Evolutionary conservation across 1,140 invertebrate species (phyloP), one percentile per base, ranked within the genome.

Genomic region (Bombyx mandarina): DNA sequence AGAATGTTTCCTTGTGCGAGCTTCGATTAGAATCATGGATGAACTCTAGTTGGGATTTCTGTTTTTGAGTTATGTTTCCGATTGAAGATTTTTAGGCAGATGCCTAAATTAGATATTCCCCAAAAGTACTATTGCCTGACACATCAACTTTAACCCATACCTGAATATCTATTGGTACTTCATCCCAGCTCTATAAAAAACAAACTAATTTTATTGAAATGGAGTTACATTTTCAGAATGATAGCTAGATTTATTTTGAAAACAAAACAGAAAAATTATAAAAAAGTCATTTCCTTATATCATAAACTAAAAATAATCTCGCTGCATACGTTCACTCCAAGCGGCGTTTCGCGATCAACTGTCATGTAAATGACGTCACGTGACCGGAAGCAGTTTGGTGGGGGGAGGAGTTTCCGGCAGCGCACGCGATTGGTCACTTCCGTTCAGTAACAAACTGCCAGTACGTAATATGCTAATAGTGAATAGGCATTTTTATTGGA

Each of bases 331-430:
- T 74, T 76, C 61, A 66, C 61, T 63, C 70, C 69, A 58, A 58
- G 58, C 61, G 60, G 58, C 67, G 72, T 61, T 73, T 66, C 56
- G 59, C 71, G 57, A 22, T 59, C 77, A 65, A 82, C 73, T 84
- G 77, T 84, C 79, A 86, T 84, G 77, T 82, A 82, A 82, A 86
- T 84, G 81, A 81, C 78, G 81, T 84, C 83, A 84, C 83, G 81
- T 73, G 83, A 80, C 83, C 81, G 81, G 83, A 84, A 78, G 75
- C 73, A 73, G 78, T 73, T 76, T 68, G 74, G 71, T 66, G 74
- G 73, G 75, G 77, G 81, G 79, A 67, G 72, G 79, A 65, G 71
- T 69, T 75, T 77, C 79, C 76, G 76, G 73, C 73, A 60, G 73
- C 78, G 77, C 77, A 82, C 78, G 78, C 79, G 77, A 86, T 86